Evolutionary conservation across 2,888 invertebrate genomes (phyloP), one percentile per base, ranked within the genome.

Genomic region (Thyatira batis): DNA sequence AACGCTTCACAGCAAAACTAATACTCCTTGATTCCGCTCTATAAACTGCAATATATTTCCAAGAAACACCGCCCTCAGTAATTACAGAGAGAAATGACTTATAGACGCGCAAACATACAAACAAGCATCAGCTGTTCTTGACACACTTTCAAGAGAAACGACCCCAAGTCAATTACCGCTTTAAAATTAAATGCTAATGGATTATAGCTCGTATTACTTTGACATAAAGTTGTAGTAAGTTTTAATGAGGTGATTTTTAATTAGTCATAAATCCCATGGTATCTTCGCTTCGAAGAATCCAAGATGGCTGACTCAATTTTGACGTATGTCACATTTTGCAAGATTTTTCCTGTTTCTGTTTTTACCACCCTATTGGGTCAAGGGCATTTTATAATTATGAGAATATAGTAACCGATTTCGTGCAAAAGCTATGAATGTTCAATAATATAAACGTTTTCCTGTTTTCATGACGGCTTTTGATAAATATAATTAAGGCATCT

Each of bases 231-330:
- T 17, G 39, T 4, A 39, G 39, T n/a, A 8, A 39, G 17, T 17
- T 39, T 8, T 8, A 17, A 2, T 5, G 1, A n/a, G 6, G 39
- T 39, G 39, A 8, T 8, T 39, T 39, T 17, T 2, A 39, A 39
- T 39, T 39, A 17, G 39, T 39, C 39, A 39, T 17, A 5, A 39
- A 39, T 6, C 13, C 39, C 17, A 39, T 39, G 39, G 39, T 17
- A 39, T 17, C 6, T 39, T 39, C 13, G 57, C 9, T 28, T 51
- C 9, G 49, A 60, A 54, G 68, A 66, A 64, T 50, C 45, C 0
- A 60, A 55, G 46, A 61, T 43, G 58, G 56, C 55, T 69, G 73
- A 69, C 55, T 68, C 61, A 73, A 53, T 60, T 69, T 61, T 51
- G 55, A 51, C 51, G 6, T 17, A 8, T 39, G 51, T 53, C 53